Conservation (phyloP, 2,888 invertebrate genomes). For the Nymphalis polychloros region DNA sequence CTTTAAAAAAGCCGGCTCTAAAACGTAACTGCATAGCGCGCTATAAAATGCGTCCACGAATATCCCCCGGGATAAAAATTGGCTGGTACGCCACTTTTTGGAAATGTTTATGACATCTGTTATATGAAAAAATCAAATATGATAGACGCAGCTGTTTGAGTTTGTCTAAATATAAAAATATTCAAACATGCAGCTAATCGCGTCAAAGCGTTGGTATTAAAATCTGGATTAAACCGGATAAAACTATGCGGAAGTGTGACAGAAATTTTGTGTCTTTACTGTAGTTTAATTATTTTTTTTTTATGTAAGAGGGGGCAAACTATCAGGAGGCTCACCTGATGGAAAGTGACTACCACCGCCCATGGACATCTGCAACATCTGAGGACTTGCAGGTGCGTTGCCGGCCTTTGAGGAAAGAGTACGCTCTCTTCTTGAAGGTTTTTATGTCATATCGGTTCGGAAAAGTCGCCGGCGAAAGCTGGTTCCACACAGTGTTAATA, state of each 20-base stretch:
- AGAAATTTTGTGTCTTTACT: neutral
- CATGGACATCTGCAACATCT: too few relatives aligned
- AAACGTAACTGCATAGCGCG: conserved; percentile 41
- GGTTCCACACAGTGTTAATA: too few relatives aligned
- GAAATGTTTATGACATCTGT: conserved; percentile 40
- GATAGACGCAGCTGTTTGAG: conserved; percentile 15
- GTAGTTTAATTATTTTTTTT: too few relatives aligned
- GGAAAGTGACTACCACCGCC: too few relatives aligned
- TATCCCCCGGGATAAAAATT: conserved; percentile 40
- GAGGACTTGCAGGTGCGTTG: too few relatives aligned
- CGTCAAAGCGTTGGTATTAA: neutral
- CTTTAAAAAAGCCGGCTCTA: conserved; percentile 42
- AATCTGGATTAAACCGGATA: neutral
- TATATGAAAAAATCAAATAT: conserved; percentile 32
- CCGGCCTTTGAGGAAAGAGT: too few relatives aligned
- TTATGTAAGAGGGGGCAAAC: too few relatives aligned
- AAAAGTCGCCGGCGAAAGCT: too few relatives aligned
- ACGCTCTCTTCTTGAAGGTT: too few relatives aligned
- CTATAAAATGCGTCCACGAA: conserved; percentile 38
- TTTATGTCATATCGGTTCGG: too few relatives aligned
- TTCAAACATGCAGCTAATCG: neutral
- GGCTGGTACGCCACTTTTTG: conserved; percentile 35
- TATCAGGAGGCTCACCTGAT: too few relatives aligned
- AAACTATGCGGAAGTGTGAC: neutral
- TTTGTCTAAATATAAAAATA: neutral